Evolutionary conservation across 2,888 invertebrate genomes (phyloP).

Genomic region (Plemyria rubiginata): DNA sequence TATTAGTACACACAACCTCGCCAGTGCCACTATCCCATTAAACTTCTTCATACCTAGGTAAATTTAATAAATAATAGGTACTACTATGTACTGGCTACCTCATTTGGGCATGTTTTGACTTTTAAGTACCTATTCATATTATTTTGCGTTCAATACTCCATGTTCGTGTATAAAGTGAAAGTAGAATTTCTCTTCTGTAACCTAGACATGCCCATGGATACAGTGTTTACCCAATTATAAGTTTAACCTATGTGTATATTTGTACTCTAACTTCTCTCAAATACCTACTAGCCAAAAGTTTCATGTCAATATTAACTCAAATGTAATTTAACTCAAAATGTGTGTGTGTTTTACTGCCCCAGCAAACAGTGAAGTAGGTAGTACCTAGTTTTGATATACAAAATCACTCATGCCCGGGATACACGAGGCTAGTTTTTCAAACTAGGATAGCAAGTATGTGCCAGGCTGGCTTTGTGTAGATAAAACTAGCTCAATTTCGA

Average conservation of each 20-base stretch:
- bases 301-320: too few species aligned
- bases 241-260: too few species aligned
- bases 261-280: too few species aligned
- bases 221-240: neutral
- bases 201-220: conserved; percentile 1
- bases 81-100: neutral
- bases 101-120: neutral
- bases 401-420: too few species aligned
- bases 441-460: too few species aligned
- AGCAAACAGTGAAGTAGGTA: neutral
- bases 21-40: conserved; percentile 6
- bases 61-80: neutral
- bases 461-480: too few species aligned
- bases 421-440: too few species aligned
- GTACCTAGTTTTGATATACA: neutral
- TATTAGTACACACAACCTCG: conserved; percentile 10
- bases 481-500: too few species aligned
- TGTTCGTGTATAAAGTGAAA: conserved; percentile 30
- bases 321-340: too few species aligned
- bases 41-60: conserved; percentile 1
- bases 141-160: neutral
- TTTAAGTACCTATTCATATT: neutral
- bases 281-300: too few species aligned
- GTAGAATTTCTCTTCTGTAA: conserved; percentile 33
- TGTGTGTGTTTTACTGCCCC: neutral